Base-by-base conservation (phyloP, 2,888 invertebrate genomes). In the Sphaerophoria taeniata region DNA sequence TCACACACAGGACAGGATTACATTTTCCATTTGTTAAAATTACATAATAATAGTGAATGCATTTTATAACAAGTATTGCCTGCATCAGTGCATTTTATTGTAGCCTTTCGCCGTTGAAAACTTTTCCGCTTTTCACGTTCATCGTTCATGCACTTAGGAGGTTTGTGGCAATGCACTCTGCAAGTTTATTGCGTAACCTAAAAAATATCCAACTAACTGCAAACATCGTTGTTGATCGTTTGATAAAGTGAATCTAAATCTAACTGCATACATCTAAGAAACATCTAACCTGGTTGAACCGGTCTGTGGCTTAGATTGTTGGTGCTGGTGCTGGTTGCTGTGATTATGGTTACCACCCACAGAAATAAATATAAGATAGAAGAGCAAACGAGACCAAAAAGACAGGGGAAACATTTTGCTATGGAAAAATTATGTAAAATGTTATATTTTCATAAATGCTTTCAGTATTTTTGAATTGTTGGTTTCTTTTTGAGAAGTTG, bases 51-150 rank as follows among this genome's bases (percentile, higher is more conserved):
- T 43, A 24, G 6, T 39, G 67, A 67, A 53, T 53, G 51, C 51
- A 53, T 67, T 53, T 67, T 31, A 49, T 51, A 36, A 67, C 16
- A 33, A 56, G 31, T 56, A 56, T 33, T 58, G 56, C 55, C 39
- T 58, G 56, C 55, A 51, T 75, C 16, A 31, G 58, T 60, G 36
- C 45, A 71, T n/a, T 75, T 74, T 65, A 60, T 74, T 47, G 47
- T 65, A 79, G 83, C 70, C 83, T 84, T 84, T 75, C 74, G 70
- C 74, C 74, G 74, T 78, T 79, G 82, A 89, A 91, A 90, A 91
- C 88, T 91, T 91, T 91, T 91, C 91, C 91, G 91, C 91, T 91
- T 91, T 91, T 91, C 91, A 91, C 91, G 91, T 91, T 91, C 91
- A 91, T 91, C 90, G 91, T 79, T 72, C 84, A 84, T 79, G 82